Conservation (phyloP, 2,797 vertebrate genomes). For the Petrocephalus sullivani region DNA sequence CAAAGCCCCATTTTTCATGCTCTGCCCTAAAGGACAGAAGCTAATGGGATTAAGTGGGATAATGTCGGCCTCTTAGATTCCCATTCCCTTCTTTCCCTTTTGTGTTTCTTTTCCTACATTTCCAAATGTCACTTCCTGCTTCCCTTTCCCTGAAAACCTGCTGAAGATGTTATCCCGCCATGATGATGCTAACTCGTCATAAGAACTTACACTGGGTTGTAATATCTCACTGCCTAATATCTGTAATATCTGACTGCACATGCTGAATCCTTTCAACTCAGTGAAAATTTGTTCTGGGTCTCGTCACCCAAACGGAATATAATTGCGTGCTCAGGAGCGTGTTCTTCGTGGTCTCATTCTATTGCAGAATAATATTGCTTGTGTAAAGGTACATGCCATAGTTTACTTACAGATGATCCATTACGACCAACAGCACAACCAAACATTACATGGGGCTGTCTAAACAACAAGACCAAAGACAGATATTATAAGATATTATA, state of each 20-base stretch:
- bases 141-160: conserved; percentile 74
- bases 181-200: not conserved
- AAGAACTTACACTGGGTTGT: not conserved
- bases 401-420: not conserved
- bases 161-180: conserved; percentile 52
- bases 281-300: not conserved
- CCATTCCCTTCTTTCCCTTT: conserved; percentile 44
- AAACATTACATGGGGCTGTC: not conserved
- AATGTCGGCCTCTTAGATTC: conserved; percentile 22
- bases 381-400: not conserved
- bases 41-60: conserved; percentile 9
- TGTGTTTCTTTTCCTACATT: conserved; percentile 51
- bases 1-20: not conserved
- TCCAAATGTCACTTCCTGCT: conserved; percentile 47
- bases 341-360: not conserved
- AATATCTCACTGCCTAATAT: not conserved
- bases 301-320: not conserved
- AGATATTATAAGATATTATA: not conserved
- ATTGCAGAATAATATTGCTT: not conserved
- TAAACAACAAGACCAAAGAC: not conserved
- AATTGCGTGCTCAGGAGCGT: not conserved
- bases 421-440: not conserved
- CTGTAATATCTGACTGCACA: not conserved
- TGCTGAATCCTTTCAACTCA: not conserved
- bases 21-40: not conserved